Evolutionary conservation across 2,888 invertebrate species (phyloP).

Genomic region (Gastrophysa polygoni): DNA sequence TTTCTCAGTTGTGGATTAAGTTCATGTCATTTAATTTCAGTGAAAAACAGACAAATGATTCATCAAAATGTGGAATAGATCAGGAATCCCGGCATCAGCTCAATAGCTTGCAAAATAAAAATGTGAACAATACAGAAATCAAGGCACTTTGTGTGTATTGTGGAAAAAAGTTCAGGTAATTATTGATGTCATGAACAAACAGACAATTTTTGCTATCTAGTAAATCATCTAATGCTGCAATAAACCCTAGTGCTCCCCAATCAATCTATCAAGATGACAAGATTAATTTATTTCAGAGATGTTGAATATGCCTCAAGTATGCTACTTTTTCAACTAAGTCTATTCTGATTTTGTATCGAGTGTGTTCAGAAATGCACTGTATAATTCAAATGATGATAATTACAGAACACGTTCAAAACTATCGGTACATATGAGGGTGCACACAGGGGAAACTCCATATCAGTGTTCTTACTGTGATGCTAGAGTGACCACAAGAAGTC

Average conservation of each 20-base stretch:
- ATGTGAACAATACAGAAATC: slow-evolving; percentile 22
- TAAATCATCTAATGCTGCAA: too few relatives aligned
- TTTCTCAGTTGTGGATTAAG: slow-evolving; percentile 19
- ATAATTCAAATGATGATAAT: too few relatives aligned
- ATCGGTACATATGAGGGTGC: slow-evolving; percentile 47
- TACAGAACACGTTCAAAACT: slow-evolving; percentile 36
- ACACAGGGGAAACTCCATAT: slow-evolving; percentile 51
- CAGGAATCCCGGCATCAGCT: slow-evolving; percentile 15
- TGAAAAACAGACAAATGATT: slow-evolving; percentile 38
- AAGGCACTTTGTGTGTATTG: slow-evolving; percentile 45
- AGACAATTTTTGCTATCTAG: too few relatives aligned
- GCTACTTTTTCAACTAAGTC: too few relatives aligned
- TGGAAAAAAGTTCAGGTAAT: slow-evolving; percentile 50
- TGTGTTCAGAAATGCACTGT: too few relatives aligned
- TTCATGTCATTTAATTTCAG: too few relatives aligned
- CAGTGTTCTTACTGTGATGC: slow-evolving; percentile 49
- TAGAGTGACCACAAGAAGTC: slow-evolving; percentile 42
- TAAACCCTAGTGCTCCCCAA: too few relatives aligned
- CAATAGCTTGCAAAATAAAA: slow-evolving; percentile 17
- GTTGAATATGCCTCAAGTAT: too few relatives aligned
- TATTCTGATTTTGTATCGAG: too few relatives aligned
- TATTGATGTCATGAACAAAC: too few relatives aligned
- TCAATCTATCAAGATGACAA: too few relatives aligned
- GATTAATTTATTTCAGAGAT: too few relatives aligned
- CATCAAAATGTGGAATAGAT: slow-evolving; percentile 26